phyloP scores from a whole-genome alignment of 2,113 vertebrate species.

The Manacus vitellinus region DNA sequence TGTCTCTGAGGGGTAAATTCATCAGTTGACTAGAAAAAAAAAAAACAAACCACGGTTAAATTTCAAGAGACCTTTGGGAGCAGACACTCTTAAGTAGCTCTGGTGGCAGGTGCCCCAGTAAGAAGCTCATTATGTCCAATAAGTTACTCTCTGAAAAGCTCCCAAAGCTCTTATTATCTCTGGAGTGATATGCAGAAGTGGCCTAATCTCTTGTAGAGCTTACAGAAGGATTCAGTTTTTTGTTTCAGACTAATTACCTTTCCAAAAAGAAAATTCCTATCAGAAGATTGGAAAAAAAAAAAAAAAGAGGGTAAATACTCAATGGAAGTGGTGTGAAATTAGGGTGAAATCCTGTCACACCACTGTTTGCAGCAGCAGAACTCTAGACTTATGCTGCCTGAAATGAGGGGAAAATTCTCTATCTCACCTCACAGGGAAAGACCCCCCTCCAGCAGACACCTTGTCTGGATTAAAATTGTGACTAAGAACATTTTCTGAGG shows the following conservation, averaged over 20 bases:
- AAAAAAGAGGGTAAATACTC: neutral
- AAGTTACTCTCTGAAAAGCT: slow-evolving; percentile 40
- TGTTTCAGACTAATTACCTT: slow-evolving; percentile 40
- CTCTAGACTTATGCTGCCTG: neutral
- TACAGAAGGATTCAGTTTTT: slow-evolving; percentile 2
- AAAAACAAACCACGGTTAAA: neutral
- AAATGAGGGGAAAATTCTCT: neutral
- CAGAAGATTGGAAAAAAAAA: neutral
- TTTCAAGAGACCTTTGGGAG: slow-evolving; percentile 18
- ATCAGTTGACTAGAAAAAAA: neutral
- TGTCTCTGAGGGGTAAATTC: neutral
- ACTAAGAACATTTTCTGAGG: slow-evolving; percentile 1
- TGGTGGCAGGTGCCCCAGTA: neutral
- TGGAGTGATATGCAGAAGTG: neutral
- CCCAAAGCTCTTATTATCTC: slow-evolving; percentile 35
- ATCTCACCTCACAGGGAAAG: slow-evolving; percentile 1
- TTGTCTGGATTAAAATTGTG: neutral
- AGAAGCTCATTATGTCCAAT: slow-evolving; percentile 12
- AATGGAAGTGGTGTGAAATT: neutral
- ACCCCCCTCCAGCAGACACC: neutral
- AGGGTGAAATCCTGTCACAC: neutral
- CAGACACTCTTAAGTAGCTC: neutral
- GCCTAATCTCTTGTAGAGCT: slow-evolving; percentile 7
- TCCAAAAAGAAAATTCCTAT: neutral
- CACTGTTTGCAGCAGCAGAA: neutral